Base-by-base conservation (phyloP, 2,888 invertebrate genomes). In the Idaea straminata region DNA sequence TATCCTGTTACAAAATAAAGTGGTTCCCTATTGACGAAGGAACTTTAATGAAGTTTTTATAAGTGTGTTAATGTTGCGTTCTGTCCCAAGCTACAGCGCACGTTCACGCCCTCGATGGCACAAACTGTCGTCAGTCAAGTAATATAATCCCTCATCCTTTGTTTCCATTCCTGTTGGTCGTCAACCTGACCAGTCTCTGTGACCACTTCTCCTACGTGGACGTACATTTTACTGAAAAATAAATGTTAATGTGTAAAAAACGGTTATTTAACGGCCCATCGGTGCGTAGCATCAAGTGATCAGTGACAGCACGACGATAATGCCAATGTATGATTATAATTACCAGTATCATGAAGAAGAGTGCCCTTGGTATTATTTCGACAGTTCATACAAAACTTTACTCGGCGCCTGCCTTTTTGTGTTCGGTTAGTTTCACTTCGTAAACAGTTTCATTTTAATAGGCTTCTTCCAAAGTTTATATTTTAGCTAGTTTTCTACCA, bases 331-430 rank as follows among this genome's bases (percentile, higher is more conserved):
- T 69, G 88, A 89, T 71, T 88, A 86, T 72, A 16, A 34, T 59
- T 16, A 59, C 34, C 47, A 47, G 47, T 59, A 59, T 59, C 83
- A 85, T 71, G 89, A 89, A 77, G 87, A 91, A 74, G 92, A 91
- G 75, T 93, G 93, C 79, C 92, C 93, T 72, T 93, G 91, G 92
- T 93, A 91, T 88, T 89, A 91, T 74, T 91, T 93, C 77, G 93
- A 94, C 77, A 84, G 89, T 84, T 93, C 94, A 61, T 92, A 92
- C 77, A 93, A 93, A 83, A 87, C 89, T 61, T 82, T 94, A 69
- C 79, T 94, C 72, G 94, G 94, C 79, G 87, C 89, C 72, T 93
- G 93, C 79, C 89, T 93, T 64, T 84, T 93, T 79, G 83, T 93
- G 72, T 93, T 93, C 79, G 94, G 94, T 94, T 78, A 85, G 93